Base-by-base conservation (phyloP, 53 echinoderm and acorn worm genomes). In the Astropecten irregularis region DNA sequence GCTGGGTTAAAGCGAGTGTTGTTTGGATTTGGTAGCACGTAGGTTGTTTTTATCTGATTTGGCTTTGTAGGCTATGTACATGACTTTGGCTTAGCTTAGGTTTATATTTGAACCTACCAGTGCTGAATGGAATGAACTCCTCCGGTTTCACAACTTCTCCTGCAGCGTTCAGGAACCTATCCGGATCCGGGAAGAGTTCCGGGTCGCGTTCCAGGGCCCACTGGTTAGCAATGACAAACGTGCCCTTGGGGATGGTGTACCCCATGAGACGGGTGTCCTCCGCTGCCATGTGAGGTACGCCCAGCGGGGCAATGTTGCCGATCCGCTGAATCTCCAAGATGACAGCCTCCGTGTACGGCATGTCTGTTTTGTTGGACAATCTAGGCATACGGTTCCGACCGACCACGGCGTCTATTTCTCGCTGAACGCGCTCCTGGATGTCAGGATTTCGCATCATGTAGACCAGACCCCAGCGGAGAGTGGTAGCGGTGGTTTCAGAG, bases 401-500 rank as follows among this genome's bases (percentile, higher is more conserved):
- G 0, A 76, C 76, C 14, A 76, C 76, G 16, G 76, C 42, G 25
- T 76, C 76, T 13, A 76, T 76, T 29, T 76, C 76, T 39, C 27
- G 26, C 76, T 76, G 76, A 10, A 76, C 76, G 1, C 76, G 76
- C 18, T 55, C 38, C 56, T 89, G 90, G 20, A 89, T 50, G 21
- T 77, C 71, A 0, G 90, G 85, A 32, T 85, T 32, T 0, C 77
- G 62, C 16, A 89, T 48, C 77, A 89, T 77, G 68, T 89, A 89
- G 7, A 89, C 69, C 19, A 89, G 77, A 1, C 73, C 53, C 90
- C 90, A 89, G 14, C 85, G 33, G 9, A 89, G 69, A 21, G 90
- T 89, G n/a, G 85, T 84, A n/a, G 90, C 84, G 0, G 90, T 85
- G 1, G 90, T 89, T 46, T 89, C 90, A 25, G 90, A 77, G 3